Evolutionary conservation across 2,888 invertebrate genomes (phyloP), one percentile per base, ranked within the genome.

Genomic region (Agriopis aurantiaria): DNA sequence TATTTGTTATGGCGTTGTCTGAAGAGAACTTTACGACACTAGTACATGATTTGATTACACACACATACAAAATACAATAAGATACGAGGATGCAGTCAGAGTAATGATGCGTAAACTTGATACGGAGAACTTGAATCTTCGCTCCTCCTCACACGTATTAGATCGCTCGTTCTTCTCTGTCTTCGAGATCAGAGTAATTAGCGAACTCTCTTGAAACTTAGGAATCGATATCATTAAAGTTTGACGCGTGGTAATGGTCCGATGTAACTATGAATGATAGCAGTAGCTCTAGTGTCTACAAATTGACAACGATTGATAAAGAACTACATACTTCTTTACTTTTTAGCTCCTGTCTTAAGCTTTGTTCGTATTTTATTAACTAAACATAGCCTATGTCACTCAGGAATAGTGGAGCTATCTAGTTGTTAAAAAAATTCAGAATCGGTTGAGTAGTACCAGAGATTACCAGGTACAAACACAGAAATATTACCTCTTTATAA

Each of bases 41-140:
- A 40, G 40, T 6, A 40, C 55, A 55, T 23, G 17, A 23, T 23
- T 23, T 23, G 17, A 23, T 23, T 23, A 8, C 12, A 55, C 40
- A 55, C 40, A 53, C 66, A 68, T 58, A 65, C 64, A 70, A 74
- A 69, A 75, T 80, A 80, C 80, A 83, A 78, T 81, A 79, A 69
- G 69, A 72, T 69, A 72, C 71, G 76, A 64, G 70, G 68, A 63
- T 72, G 75, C 68, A 76, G 78, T 78, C 76, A 75, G 84, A 79
- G 84, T 89, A 89, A 89, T 89, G 88, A 85, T 76, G 82, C 79
- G 88, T 86, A 81, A 88, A 87, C 80, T 78, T 80, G 88, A 88
- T 89, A 89, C 81, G 79, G 78, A 72, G 76, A 68, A 71, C 74
- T 75, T 69, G 67, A 77, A 70, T 73, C 71, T 53, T 8, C 60